Evolutionary conservation across 2,888 invertebrate genomes (phyloP), one percentile per base, ranked within the genome.

Genomic region (Rhimphoctona megacephalus): DNA sequence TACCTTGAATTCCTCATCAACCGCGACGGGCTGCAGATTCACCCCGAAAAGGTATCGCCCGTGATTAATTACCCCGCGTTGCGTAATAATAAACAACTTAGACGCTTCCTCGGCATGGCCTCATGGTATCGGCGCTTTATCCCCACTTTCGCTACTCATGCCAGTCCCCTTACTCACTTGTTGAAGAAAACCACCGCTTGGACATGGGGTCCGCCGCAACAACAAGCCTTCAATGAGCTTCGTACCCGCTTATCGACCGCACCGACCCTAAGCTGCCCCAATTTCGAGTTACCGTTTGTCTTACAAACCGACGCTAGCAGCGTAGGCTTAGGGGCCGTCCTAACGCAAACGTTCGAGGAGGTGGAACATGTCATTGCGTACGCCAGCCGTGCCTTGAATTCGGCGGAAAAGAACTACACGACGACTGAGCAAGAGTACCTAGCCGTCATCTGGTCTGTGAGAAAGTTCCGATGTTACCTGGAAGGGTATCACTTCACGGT

Each of bases 401-500:
- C 43, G 0, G 76, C 83, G 0, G 84, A 88, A 25, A 39, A 52
- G 14, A 86, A 78, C 3, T 87, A 85, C 67, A 84, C 84, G 1
- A 74, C 83, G 0, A 84, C 88, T 0, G 85, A 86, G 33, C 79
- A 79, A 19, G 85, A 87, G 36, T 88, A 87, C 25, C 39, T 87
- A 0, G 87, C 87, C 2, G 83, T 88, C 5, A 25, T 89, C 5
- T 86, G 85, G 86, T 54, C 85, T 0, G 74, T 86, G 0, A 39
- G 77, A 2, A 86, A 88, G 14, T 88, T 88, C 7, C 49, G 87
- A 3, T 54, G 74, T 4, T 89, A 88, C 25, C 69, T 89, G 9
- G 89, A 89, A 19, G 88, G 89, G 4, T 88, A 86, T 57, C 78
- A 83, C 11, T 89, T 87, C 52, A 83, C 39, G 2, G 86, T 88